These are phyloP conservation scores for Temnothorax nylanderi DNA, from an alignment of 1,140 invertebrate genomes.

Conservation along the genomic window DNA sequence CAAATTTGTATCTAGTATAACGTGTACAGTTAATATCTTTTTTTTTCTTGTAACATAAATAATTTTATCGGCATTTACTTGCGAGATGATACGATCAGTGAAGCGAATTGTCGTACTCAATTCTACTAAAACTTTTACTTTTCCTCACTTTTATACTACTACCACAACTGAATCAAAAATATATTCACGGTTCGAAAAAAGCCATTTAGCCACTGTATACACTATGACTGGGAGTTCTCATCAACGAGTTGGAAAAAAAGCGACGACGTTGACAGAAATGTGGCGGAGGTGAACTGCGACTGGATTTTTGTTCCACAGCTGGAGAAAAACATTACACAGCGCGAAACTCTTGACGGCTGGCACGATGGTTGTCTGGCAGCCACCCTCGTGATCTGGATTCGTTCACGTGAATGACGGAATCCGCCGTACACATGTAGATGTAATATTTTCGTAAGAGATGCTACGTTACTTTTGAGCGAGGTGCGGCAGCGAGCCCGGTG, in stretches of 20 bases:
- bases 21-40: neutral
- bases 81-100: neutral
- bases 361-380: constrained; percentile 44
- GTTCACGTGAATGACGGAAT: neutral
- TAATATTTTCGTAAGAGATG: constrained; percentile 64
- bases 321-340: constrained; percentile 44
- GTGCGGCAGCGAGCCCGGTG: neutral
- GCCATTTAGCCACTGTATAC: constrained; percentile 12
- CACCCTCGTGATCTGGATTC: constrained; percentile 17
- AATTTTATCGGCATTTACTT: neutral
- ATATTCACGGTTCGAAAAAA: neutral
- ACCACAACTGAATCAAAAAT: neutral
- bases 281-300: neutral
- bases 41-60: neutral
- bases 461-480: constrained; percentile 53
- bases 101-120: neutral
- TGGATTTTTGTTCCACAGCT: constrained; percentile 60
- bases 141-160: neutral
- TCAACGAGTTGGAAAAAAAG: constrained; percentile 35
- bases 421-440: constrained; percentile 38
- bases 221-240: constrained; percentile 33
- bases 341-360: constrained; percentile 53
- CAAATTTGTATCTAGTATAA: neutral
- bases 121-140: neutral
- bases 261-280: constrained; percentile 21